phyloP scores from a whole-genome alignment of 2,888 invertebrate species.

The Phorcus lineatus region DNA sequence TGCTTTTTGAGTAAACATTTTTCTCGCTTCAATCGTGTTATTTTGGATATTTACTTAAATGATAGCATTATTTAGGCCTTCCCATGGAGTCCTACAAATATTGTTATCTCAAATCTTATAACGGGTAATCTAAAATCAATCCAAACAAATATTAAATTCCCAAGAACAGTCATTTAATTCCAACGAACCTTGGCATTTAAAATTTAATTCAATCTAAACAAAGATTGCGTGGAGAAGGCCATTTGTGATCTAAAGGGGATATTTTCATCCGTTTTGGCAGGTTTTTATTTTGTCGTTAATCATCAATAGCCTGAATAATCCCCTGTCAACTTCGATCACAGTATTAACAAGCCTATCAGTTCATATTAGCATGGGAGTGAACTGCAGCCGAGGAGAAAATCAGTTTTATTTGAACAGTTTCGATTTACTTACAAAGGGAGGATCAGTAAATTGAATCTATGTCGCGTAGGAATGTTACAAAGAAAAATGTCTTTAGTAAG shows the following conservation, averaged over 20 bases:
- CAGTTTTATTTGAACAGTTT: slow-evolving; percentile 10
- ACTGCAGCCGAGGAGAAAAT: not conserved
- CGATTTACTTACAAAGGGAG: slow-evolving; percentile 11
- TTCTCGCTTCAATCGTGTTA: no score
- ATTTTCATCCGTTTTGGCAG: not conserved
- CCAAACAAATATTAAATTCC: not conserved
- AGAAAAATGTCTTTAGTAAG: not conserved
- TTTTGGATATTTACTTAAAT: no score
- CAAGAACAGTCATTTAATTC: not conserved
- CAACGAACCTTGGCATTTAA: not conserved
- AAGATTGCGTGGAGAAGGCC: not conserved
- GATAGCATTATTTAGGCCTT: no score
- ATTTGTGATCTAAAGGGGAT: not conserved
- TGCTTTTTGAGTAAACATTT: no score
- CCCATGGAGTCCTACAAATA: no score
- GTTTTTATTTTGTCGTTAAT: not conserved
- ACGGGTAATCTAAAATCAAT: not conserved
- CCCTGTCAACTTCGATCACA: not conserved
- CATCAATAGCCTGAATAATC: not conserved
- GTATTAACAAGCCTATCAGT: not conserved
- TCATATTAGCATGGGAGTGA: not conserved
- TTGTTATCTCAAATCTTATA: no score
- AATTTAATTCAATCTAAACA: not conserved
- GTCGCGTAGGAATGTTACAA: not conserved
- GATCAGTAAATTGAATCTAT: not conserved